phyloP scores from a whole-genome alignment of 2,113 vertebrate species.

The Melospiza melodia region DNA sequence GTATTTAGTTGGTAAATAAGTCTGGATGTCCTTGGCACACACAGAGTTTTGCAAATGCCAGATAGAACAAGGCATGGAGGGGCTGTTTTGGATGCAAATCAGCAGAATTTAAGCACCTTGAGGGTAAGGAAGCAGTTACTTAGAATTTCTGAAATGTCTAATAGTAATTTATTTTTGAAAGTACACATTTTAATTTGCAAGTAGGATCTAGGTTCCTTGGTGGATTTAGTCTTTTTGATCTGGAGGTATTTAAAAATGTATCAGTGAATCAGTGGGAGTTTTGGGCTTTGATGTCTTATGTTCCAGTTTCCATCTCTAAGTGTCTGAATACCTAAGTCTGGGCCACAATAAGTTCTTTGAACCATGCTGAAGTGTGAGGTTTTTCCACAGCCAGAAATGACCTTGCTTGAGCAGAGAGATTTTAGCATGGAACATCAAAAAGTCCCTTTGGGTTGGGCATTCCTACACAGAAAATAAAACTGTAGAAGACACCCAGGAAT shows the following conservation, averaged over 20 bases:
- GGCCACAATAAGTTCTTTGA: not conserved
- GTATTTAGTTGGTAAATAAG: not conserved
- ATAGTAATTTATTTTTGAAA: conserved; percentile 1
- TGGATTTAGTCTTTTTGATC: conserved; percentile 6
- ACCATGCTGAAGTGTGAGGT: not conserved
- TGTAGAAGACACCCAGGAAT: not conserved
- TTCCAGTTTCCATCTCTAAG: not conserved
- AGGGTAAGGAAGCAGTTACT: not conserved
- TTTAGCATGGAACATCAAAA: not conserved
- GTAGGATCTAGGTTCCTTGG: not conserved
- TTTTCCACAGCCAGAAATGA: not conserved
- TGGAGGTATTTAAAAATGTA: not conserved
- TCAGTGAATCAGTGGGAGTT: not conserved
- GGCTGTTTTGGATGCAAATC: not conserved
- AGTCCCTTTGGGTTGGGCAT: not conserved
- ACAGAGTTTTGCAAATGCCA: not conserved
- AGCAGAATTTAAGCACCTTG: not conserved
- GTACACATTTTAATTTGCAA: not conserved
- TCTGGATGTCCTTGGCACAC: not conserved
- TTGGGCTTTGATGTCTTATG: not conserved
- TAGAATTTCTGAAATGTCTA: not conserved
- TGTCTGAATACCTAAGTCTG: not conserved
- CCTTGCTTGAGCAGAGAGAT: not conserved
- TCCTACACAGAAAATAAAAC: not conserved
- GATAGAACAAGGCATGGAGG: not conserved